These are phyloP conservation scores for Rhinella marina DNA, from an alignment of 2,797 vertebrate species.

Conservation along the genomic window DNA sequence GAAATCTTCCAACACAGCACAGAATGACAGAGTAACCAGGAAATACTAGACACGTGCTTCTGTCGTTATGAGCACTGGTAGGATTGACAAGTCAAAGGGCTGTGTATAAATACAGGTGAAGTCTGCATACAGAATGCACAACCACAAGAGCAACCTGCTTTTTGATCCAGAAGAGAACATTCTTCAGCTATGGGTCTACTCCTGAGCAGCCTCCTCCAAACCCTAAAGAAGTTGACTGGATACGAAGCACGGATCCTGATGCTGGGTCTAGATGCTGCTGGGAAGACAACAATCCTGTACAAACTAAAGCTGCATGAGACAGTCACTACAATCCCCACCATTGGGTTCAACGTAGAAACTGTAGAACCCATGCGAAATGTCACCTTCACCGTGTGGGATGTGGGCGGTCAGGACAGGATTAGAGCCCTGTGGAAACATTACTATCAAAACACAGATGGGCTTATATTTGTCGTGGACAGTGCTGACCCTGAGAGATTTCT, in stretches of 20 bases:
- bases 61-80: neutral
- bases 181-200: constrained; percentile 47
- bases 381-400: constrained; percentile 86
- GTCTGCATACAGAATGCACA: neutral
- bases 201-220: constrained; percentile 31
- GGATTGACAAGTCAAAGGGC: neutral
- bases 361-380: constrained; percentile 82
- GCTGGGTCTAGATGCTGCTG: constrained; percentile 63
- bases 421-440: constrained; percentile 82
- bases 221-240: constrained; percentile 39
- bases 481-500: constrained; percentile 40
- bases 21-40: constrained; percentile 25
- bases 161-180: neutral
- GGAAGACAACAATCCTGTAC: constrained; percentile 63
- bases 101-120: constrained; percentile 22
- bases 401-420: constrained; percentile 83
- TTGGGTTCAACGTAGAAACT: constrained; percentile 82
- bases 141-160: neutral
- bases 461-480: constrained; percentile 64
- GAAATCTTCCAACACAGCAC: constrained; percentile 33
- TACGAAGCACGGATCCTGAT: constrained; percentile 58
- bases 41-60: neutral
- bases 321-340: constrained; percentile 36
- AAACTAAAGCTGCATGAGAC: constrained; percentile 63
- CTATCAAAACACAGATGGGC: constrained; percentile 78